Percentiles rank a stretch among this genome's conserved stretches.
phyloP scores from a whole-genome alignment of 1,140 invertebrate species.

The Ptiloglossa arizonensis region DNA sequence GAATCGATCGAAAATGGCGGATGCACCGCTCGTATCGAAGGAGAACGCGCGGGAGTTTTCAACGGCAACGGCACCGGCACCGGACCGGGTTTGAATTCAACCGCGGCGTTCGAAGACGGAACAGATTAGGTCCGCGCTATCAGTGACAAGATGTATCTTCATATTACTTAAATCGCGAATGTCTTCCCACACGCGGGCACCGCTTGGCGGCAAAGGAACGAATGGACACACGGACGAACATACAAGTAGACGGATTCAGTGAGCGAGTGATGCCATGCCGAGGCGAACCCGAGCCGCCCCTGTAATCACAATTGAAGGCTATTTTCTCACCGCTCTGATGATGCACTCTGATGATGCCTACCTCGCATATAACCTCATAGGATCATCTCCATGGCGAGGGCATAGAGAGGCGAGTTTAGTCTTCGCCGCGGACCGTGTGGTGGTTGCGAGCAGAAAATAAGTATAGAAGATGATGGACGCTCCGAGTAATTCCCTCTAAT shows the following conservation, averaged over 20 bases:
- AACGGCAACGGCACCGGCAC: too few species aligned
- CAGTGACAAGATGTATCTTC: slow-evolving; percentile 34
- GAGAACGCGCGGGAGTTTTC: not conserved
- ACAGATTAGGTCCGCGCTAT: not conserved
- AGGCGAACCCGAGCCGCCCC: slow-evolving; percentile 78
- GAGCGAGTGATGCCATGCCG: slow-evolving; percentile 62
- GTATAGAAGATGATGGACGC: slow-evolving; percentile 82
- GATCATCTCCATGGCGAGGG: slow-evolving; percentile 74
- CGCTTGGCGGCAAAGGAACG: slow-evolving; percentile 42
- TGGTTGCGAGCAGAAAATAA: slow-evolving; percentile 80
- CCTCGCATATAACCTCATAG: slow-evolving; percentile 78
- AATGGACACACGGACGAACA: slow-evolving; percentile 53
- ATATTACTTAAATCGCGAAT: slow-evolving; percentile 64
- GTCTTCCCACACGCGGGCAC: slow-evolving; percentile 51
- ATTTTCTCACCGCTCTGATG: slow-evolving; percentile 83
- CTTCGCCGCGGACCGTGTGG: slow-evolving; percentile 58
- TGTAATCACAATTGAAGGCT: slow-evolving; percentile 83
- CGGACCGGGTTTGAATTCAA: not conserved
- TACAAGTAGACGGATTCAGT: slow-evolving; percentile 66
- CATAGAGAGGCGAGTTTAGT: slow-evolving; percentile 63
- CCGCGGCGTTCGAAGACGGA: not conserved
- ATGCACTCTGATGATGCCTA: slow-evolving; percentile 76
- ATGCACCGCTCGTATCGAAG: not conserved
- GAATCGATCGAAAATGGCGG: too few species aligned
- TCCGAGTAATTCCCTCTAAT: slow-evolving; percentile 82